Conservation (phyloP, 2,113 vertebrate genomes). For the Laticauda colubrina region DNA sequence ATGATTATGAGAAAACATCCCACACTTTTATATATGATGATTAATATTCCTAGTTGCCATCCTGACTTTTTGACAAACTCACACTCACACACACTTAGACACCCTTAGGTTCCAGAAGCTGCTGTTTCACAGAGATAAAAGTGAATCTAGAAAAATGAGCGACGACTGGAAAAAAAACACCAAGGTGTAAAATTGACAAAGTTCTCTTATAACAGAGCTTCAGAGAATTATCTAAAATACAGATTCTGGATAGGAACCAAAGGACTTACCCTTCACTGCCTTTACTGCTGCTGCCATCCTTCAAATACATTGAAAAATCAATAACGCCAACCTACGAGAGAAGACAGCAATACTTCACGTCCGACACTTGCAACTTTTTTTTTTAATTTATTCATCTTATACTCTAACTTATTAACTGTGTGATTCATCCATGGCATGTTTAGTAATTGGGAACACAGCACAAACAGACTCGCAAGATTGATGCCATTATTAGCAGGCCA, state of each 20-base stretch:
- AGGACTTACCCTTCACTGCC: slow-evolving; percentile 88
- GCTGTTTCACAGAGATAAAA: background rate
- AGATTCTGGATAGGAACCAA: background rate
- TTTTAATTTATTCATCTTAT: background rate
- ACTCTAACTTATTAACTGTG: background rate
- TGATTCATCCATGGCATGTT: background rate
- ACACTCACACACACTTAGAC: background rate
- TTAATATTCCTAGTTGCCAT: background rate
- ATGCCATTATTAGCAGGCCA: background rate
- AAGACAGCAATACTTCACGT: slow-evolving; percentile 35
- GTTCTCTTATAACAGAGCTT: background rate
- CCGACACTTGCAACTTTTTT: background rate
- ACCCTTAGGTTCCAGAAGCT: background rate
- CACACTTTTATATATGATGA: background rate
- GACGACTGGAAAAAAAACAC: background rate
- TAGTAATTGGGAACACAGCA: background rate
- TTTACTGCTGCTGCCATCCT: slow-evolving; percentile 94
- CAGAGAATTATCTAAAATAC: background rate
- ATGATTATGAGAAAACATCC: background rate
- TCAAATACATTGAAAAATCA: slow-evolving; percentile 98
- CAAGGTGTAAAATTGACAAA: background rate
- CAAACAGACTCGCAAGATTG: background rate
- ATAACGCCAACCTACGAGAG: slow-evolving; percentile 91
- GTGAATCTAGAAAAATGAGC: background rate
- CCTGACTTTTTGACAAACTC: background rate